Percentiles rank a stretch among this genome's conserved stretches.
phyloP scores from a whole-genome alignment of 2,797 vertebrate species.

The Phrynocephalus guinanensis region DNA sequence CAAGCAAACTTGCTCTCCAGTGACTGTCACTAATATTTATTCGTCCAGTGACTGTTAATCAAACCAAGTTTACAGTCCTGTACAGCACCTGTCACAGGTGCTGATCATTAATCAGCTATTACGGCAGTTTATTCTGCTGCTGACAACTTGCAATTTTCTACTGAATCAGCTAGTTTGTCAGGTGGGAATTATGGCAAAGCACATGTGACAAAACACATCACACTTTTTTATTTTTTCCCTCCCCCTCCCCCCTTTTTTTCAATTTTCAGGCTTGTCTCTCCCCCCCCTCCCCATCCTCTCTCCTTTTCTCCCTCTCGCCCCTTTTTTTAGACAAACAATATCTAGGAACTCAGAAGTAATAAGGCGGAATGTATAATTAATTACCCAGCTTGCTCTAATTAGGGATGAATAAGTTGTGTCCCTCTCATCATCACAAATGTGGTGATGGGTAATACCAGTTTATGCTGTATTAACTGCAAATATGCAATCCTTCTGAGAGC shows the following conservation, averaged over 20 bases:
- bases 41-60: constrained; percentile 84
- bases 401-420: constrained; percentile 99
- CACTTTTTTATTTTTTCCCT: constrained; percentile 68
- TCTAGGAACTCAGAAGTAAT: constrained; percentile 96
- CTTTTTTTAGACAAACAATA: constrained; percentile 93
- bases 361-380: constrained; percentile 99
- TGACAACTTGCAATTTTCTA: constrained; percentile 99
- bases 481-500: constrained; percentile 98
- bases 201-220: constrained; percentile 99
- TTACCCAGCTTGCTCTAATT: constrained; percentile 99
- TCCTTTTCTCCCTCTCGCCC: constrained; percentile 78
- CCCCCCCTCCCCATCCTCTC: constrained; percentile 73
- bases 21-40: constrained; percentile 86
- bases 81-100: constrained; percentile 97
- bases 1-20: constrained; percentile 79
- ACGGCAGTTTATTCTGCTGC: constrained; percentile 95
- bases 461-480: constrained; percentile 99
- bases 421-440: constrained; percentile 94
- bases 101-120: constrained; percentile 99
- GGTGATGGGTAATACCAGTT: constrained; percentile 97
- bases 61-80: constrained; percentile 83
- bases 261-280: constrained; percentile 72
- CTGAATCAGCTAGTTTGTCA: constrained; percentile 98
- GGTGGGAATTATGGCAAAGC: constrained; percentile 98
- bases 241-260: constrained; percentile 38